Evolutionary conservation across 1,140 invertebrate genomes (phyloP), one percentile per base, ranked within the genome.

Genomic region (Drosophila melanica): DNA sequence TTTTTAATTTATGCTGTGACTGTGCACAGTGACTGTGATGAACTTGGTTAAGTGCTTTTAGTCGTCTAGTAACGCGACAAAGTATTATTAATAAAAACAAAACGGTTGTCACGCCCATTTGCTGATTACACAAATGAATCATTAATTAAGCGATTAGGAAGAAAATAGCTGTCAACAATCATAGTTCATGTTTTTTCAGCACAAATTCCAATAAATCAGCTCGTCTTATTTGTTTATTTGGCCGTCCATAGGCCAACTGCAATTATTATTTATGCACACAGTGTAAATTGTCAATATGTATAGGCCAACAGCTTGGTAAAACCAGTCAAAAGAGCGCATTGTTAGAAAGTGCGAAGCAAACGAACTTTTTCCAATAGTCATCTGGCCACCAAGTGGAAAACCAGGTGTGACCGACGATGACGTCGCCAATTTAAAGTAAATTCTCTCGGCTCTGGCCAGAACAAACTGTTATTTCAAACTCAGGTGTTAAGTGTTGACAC

Each of bases 81-180:
- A 14, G 12, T 35, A 18, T 5, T 39, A 12, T 23, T 11, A 14
- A 4, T 12, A 30, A n/a, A 11, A 50, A 50, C 23, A 23, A 23
- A 10, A 11, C 8, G 3, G 30, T 11, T 9, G 14, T 35, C 30
- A 33, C 50, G 30, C 39, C 55, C 39, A 30, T 42, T 58, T 42
- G 14, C 30, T 44, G 11, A 58, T 58, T 58, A 42, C 14, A 41
- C 23, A 10, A 12, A 12, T 27, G n/a, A 8, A n/a, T 35, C 27
- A 35, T 39, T 55, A 55, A 39, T 41, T 55, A 55, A 41, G n/a
- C 35, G 35, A 39, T 55, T 39, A 23, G 53, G 53, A 55, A 55
- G 35, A 39, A 20, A 50, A 50, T 8, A 12, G 11, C 16, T 39
- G 16, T 4, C 20, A 27, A 57, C 27, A 27, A 48, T 8, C n/a